These are phyloP conservation scores for Trachurus trachurus DNA, from an alignment of 2,797 vertebrate species.

Conservation along the genomic window DNA sequence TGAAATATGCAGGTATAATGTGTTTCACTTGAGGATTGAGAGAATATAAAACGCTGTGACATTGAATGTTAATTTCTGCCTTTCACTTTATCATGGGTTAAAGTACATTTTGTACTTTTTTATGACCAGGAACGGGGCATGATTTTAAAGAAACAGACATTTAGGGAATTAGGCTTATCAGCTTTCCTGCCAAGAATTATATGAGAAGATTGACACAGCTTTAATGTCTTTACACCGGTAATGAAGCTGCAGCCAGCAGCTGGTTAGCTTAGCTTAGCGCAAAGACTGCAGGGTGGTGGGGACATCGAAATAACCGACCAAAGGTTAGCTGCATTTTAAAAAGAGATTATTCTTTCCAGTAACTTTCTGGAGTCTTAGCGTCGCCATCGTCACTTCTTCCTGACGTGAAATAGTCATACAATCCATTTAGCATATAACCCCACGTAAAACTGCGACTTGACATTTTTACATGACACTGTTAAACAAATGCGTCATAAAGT, in stretches of 20 bases:
- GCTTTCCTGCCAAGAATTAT: background rate
- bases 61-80: conserved; percentile 19
- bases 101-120: conserved; percentile 28
- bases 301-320: background rate
- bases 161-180: background rate
- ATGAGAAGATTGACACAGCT: background rate
- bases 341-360: background rate
- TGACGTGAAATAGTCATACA: background rate
- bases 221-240: background rate
- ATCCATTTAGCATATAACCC: background rate
- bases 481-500: background rate
- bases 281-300: background rate
- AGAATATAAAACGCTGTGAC: conserved; percentile 25
- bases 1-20: conserved; percentile 62
- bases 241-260: background rate
- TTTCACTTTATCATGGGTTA: conserved; percentile 31
- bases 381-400: background rate
- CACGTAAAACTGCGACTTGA: background rate
- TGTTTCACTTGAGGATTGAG: conserved; percentile 41
- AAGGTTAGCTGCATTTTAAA: background rate
- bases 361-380: background rate
- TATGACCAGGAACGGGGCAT: background rate
- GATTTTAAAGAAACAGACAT: background rate
- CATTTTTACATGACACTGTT: background rate
- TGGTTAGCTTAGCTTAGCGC: background rate